Conservation (phyloP, 2,113 vertebrate genomes). For the Salminus brasiliensis region DNA sequence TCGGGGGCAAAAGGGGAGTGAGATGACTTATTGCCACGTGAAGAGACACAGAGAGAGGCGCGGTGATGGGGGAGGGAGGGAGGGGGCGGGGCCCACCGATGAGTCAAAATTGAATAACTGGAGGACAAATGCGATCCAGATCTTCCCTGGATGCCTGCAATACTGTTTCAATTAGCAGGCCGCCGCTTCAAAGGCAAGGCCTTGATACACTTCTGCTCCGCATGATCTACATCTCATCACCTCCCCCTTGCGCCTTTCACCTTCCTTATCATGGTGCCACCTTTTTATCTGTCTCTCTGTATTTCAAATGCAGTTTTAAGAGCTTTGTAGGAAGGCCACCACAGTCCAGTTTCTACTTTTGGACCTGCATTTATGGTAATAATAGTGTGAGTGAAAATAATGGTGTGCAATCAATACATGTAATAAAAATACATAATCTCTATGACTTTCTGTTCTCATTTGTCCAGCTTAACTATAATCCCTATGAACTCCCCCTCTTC, state of each 20-base stretch:
- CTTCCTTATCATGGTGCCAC: conserved; percentile 60
- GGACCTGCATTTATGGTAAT: not conserved
- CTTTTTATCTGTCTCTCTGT: conserved; percentile 54
- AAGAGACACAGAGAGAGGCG: conserved; percentile 46
- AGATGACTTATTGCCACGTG: conserved; percentile 77
- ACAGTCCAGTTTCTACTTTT: no score
- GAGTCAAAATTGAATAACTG: conserved; percentile 74
- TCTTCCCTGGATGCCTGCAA: conserved; percentile 64
- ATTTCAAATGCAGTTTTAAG: not conserved
- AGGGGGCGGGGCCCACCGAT: conserved; percentile 48
- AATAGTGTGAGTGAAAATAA: not conserved
- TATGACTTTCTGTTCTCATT: not conserved
- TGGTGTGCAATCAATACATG: no score
- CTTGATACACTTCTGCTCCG: conserved; percentile 63
- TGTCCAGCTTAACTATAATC: not conserved
- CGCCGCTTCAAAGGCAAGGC: conserved; percentile 75
- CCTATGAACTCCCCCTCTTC: not conserved
- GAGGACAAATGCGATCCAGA: conserved; percentile 76
- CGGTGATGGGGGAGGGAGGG: not conserved
- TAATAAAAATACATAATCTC: no score
- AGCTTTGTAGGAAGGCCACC: no score
- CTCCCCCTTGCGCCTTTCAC: conserved; percentile 61
- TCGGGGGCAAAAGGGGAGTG: conserved; percentile 74
- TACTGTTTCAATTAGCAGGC: conserved; percentile 79
- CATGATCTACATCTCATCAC: conserved; percentile 71